Evolutionary conservation across 2,797 vertebrate genomes (phyloP).

Genomic region (Zenarchopterus dispar): DNA sequence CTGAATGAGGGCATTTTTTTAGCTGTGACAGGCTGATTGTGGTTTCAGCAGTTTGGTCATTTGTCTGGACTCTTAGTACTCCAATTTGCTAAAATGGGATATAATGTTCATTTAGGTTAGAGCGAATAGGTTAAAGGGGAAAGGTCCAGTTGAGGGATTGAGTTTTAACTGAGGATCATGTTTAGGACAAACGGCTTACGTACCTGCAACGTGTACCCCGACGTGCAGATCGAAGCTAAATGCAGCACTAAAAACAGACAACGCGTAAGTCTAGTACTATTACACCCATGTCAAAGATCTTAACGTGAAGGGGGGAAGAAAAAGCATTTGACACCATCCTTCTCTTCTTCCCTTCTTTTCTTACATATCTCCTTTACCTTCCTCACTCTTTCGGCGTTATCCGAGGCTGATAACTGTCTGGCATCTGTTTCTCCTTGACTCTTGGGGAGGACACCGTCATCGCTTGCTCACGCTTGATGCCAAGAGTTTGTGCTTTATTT

Average conservation of each 20-base stretch:
- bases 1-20: slow-evolving; percentile 48
- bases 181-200: slow-evolving; percentile 54
- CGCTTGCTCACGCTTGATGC: slow-evolving; percentile 26
- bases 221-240: slow-evolving; percentile 55
- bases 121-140: slow-evolving; percentile 45
- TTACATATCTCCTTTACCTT: slow-evolving; percentile 72
- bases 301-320: slow-evolving; percentile 66
- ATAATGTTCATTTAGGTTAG: slow-evolving; percentile 18
- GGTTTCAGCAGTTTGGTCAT: slow-evolving; percentile 34
- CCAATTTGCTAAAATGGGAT: slow-evolving; percentile 20
- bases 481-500: slow-evolving; percentile 60
- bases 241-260: slow-evolving; percentile 57
- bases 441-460: slow-evolving; percentile 38
- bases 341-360: slow-evolving; percentile 66
- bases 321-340: slow-evolving; percentile 71
- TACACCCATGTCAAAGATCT: slow-evolving; percentile 69
- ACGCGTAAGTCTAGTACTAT: slow-evolving; percentile 67
- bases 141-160: slow-evolving; percentile 46
- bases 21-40: slow-evolving; percentile 26
- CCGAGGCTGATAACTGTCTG: slow-evolving; percentile 62
- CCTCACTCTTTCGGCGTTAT: slow-evolving; percentile 54
- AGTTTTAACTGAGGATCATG: slow-evolving; percentile 54
- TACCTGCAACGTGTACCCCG: slow-evolving; percentile 30
- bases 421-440: slow-evolving; percentile 57
- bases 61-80: slow-evolving; percentile 32